These are phyloP conservation scores for Heliconius himera DNA, from an alignment of 1,140 invertebrate species.

Conservation along the genomic window DNA sequence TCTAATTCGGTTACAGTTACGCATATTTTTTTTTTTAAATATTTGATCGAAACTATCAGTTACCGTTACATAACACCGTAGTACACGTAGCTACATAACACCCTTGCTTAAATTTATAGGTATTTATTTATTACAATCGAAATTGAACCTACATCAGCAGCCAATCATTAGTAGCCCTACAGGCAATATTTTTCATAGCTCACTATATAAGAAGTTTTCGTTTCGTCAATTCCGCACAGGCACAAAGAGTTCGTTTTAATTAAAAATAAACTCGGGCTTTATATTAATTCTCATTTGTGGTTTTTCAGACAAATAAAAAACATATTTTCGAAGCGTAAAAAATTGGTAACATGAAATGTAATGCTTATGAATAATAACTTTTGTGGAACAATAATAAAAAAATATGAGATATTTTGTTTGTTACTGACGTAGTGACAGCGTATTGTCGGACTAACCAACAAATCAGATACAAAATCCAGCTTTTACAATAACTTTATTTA, in stretches of 20 bases:
- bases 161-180: not conserved
- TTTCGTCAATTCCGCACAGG: not conserved
- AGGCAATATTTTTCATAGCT: not conserved
- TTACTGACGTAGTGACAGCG: too few species aligned
- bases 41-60: too few species aligned
- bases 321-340: conserved; percentile 13
- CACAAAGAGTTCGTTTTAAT: conserved; percentile 17
- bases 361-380: conserved; percentile 6
- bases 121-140: not conserved
- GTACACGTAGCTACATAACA: too few species aligned
- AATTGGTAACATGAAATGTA: not conserved
- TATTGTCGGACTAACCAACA: too few species aligned
- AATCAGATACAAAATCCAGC: too few species aligned
- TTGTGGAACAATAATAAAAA: not conserved
- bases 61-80: too few species aligned
- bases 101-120: too few species aligned
- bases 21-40: too few species aligned
- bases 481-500: too few species aligned
- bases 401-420: too few species aligned
- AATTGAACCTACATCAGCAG: not conserved
- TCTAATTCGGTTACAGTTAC: too few species aligned
- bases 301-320: conserved; percentile 14
- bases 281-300: conserved; percentile 16
- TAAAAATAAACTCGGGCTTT: conserved; percentile 17
- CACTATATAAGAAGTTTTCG: not conserved